Evolutionary conservation across 2,797 vertebrate species (phyloP), one percentile per base, ranked within the genome.

Genomic region (Arremon brunneinucha): DNA sequence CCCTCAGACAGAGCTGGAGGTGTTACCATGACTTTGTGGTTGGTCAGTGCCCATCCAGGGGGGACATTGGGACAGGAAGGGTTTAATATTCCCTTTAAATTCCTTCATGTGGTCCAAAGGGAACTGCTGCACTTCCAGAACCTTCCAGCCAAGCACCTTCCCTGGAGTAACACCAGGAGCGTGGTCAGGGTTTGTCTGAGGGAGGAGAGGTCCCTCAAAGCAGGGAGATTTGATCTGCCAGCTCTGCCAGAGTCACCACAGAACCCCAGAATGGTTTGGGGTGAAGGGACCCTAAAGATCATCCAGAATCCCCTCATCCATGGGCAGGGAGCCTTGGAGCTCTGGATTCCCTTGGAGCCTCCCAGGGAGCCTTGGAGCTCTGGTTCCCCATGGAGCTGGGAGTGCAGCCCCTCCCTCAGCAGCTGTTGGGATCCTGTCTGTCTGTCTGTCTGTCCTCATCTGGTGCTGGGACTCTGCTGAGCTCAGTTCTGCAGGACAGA

Each of bases 161-260:
- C 30, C 9, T 22, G 49, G 43, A 22, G 30, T 6, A n/a, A 7
- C 18, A 14, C 20, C 5, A 1, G 39, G 67, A 85, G 52, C 0
- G 0, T 16, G 52, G 4, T 18, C 32, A 8, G 74, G 46, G 43
- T 14, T 16, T 24, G 23, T n/a, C 62, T 74, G 59, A 26, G 22
- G 49, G 60, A 59, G 39, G 18, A 13, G 13, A 63, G 10, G 3
- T 22, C 49, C 35, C 49, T 44, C 11, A 16, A 14, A 3, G 14
- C 17, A 1, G 4, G 3, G 3, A 10, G 41, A 14, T 86, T 18
- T 37, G 19, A 10, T 55, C 32, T n/a, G 53, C 13, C 53, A 22
- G 53, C 53, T 46, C n/a, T n/a, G n/a, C n/a, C n/a, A n/a, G n/a
- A n/a, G n/a, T n/a, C 50, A 23, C 26, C 41, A 10, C 14, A 28